Evolutionary conservation across 2,888 invertebrate genomes (phyloP).

Genomic region (Eilema depressum): DNA sequence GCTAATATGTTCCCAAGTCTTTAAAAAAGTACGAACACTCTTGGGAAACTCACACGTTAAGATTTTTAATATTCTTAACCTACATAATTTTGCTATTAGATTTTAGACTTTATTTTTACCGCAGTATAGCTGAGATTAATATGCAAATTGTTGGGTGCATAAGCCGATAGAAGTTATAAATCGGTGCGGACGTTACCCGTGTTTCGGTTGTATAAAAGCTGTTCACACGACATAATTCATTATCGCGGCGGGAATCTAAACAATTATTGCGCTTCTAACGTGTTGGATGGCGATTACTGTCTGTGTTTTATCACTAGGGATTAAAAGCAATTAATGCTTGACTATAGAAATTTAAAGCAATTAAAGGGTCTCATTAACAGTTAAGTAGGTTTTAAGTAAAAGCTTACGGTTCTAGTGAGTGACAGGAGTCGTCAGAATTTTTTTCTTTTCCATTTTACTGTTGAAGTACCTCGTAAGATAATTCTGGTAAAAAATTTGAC

Average conservation of each 20-base stretch:
- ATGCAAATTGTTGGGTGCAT: constrained; percentile 63
- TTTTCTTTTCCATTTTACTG: background rate
- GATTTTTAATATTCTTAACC: constrained; percentile 55
- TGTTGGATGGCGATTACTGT: constrained; percentile 42
- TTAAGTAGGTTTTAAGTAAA: background rate
- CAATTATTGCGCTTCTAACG: constrained; percentile 55
- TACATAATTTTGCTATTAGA: constrained; percentile 32
- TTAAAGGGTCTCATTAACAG: background rate
- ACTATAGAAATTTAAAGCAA: background rate
- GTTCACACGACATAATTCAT: constrained; percentile 72
- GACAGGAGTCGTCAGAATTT: background rate
- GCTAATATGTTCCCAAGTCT: constrained; percentile 50
- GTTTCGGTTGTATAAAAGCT: constrained; percentile 64
- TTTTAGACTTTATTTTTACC: constrained; percentile 18
- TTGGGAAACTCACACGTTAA: constrained; percentile 49
- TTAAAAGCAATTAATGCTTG: constrained; percentile 3
- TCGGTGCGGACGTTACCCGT: constrained; percentile 58
- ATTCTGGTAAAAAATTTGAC: background rate
- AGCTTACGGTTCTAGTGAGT: background rate
- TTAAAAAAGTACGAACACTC: constrained; percentile 48
- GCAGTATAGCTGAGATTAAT: constrained; percentile 30
- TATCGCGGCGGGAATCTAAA: constrained; percentile 63
- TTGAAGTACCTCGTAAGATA: background rate
- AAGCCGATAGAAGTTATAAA: constrained; percentile 71
- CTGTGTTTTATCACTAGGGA: constrained; percentile 35